A percentile compares a stretch with the other conserved stretches of the same genome.
phyloP scores from a whole-genome alignment of 2,888 invertebrate genomes.

The Lithophane semibrunnea region DNA sequence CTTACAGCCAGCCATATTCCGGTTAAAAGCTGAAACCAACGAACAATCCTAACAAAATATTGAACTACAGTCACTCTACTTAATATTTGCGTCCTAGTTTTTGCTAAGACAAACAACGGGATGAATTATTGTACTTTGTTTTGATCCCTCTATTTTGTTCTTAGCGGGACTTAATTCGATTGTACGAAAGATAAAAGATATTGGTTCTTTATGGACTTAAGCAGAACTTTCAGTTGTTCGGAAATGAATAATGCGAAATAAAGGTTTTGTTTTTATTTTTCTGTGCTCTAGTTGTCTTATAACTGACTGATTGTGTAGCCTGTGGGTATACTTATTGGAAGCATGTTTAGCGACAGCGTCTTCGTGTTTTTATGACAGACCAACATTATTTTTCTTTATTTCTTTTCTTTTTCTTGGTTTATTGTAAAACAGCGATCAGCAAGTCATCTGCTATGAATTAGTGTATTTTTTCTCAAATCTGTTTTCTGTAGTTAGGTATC shows the following conservation, averaged over 20 bases:
- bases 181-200: constrained; percentile 59
- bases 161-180: constrained; percentile 47
- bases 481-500: neutral
- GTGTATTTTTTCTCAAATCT: neutral
- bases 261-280: constrained; percentile 1
- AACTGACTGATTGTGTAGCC: neutral
- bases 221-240: constrained; percentile 36
- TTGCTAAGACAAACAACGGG: constrained; percentile 59
- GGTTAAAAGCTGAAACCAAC: constrained; percentile 17
- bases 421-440: neutral
- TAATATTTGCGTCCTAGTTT: constrained; percentile 54
- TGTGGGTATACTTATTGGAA: neutral
- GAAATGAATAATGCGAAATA: constrained; percentile 27
- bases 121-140: constrained; percentile 64
- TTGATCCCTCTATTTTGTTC: constrained; percentile 60
- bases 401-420: neutral
- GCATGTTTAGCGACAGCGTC: neutral
- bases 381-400: neutral
- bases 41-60: constrained; percentile 38
- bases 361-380: neutral
- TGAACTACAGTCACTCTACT: constrained; percentile 45
- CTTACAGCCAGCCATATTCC: constrained; percentile 36
- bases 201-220: constrained; percentile 55
- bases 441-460: neutral
- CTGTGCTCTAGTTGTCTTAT: neutral